These are phyloP conservation scores for Centropristis striata DNA, from an alignment of 2,113 vertebrate species.

Conservation along the genomic window DNA sequence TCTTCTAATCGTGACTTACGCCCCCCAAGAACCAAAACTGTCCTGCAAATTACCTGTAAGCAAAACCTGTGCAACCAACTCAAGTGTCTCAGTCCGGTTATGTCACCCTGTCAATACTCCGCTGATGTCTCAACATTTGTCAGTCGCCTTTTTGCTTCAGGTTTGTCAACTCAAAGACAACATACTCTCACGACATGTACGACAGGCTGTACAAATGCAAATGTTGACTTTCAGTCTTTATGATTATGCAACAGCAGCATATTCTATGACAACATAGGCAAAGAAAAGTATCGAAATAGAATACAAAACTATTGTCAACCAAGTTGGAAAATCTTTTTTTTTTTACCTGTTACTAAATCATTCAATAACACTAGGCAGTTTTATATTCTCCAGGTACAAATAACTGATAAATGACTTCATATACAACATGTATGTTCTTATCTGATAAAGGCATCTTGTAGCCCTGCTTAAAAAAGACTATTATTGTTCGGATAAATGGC, in stretches of 20 bases:
- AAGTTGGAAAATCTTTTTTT: neutral
- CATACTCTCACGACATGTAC: neutral
- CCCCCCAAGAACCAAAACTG: no score
- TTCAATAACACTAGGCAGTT: no score
- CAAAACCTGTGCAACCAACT: neutral
- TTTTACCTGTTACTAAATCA: no score
- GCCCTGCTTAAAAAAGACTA: no score
- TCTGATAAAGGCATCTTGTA: neutral
- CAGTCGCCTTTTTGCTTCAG: neutral
- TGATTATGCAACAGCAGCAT: neutral
- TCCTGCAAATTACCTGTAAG: neutral
- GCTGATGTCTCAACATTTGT: neutral
- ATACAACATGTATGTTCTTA: no score
- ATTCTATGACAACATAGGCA: neutral
- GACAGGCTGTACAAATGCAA: neutral
- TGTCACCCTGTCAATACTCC: neutral
- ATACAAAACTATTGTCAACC: neutral
- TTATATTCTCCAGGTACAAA: no score
- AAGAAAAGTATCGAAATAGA: neutral
- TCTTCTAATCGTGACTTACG: neutral
- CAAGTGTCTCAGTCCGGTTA: conserved; percentile 3
- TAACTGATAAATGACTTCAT: no score
- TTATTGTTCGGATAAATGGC: neutral
- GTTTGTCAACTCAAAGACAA: neutral
- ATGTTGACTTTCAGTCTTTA: conserved; percentile 1